phyloP scores from a whole-genome alignment of 2,113 vertebrate species.

The Hemicordylus capensis region DNA sequence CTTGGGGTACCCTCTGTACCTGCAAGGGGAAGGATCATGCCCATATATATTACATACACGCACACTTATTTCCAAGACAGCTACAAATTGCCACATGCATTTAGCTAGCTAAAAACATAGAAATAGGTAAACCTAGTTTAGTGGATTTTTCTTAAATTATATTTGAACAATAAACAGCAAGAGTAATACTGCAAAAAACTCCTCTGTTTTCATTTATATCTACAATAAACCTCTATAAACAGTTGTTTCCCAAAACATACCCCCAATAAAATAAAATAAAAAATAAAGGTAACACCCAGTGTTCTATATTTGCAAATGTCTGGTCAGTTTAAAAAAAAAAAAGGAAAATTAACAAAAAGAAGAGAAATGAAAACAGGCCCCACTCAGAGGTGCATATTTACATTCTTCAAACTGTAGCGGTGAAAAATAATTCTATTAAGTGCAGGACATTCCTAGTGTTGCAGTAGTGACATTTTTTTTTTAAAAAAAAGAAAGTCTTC shows the following conservation, averaged over 20 bases:
- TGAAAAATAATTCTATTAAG: slow-evolving; percentile 95
- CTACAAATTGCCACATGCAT: slow-evolving; percentile 82
- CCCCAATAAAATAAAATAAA: slow-evolving; percentile 73
- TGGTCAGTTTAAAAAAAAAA: slow-evolving; percentile 80
- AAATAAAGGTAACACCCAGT: slow-evolving; percentile 76
- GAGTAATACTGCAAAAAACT: slow-evolving; percentile 95
- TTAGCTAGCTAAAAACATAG: slow-evolving; percentile 87
- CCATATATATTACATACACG: slow-evolving; percentile 78
- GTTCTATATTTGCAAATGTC: slow-evolving; percentile 80
- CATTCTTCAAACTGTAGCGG: slow-evolving; percentile 99
- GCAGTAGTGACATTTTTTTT: slow-evolving; percentile 83
- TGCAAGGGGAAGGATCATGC: slow-evolving; percentile 45
- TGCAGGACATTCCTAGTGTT: slow-evolving; percentile 99
- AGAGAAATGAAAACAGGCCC: slow-evolving; percentile 86
- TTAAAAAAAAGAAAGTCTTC: slow-evolving; percentile 76
- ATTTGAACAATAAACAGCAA: slow-evolving; percentile 92
- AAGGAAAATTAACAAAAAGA: slow-evolving; percentile 79
- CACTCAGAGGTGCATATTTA: slow-evolving; percentile 92
- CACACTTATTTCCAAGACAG: slow-evolving; percentile 77
- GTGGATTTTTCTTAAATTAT: slow-evolving; percentile 96
- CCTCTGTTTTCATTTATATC: slow-evolving; percentile 91
- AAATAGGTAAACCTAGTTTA: slow-evolving; percentile 83
- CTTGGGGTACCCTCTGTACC: not conserved
- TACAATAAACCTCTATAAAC: slow-evolving; percentile 94
- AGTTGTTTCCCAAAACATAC: slow-evolving; percentile 78